Evolutionary conservation across 2,797 vertebrate species (phyloP), one percentile per base, ranked within the genome.

Genomic region (Crax fasciolata): DNA sequence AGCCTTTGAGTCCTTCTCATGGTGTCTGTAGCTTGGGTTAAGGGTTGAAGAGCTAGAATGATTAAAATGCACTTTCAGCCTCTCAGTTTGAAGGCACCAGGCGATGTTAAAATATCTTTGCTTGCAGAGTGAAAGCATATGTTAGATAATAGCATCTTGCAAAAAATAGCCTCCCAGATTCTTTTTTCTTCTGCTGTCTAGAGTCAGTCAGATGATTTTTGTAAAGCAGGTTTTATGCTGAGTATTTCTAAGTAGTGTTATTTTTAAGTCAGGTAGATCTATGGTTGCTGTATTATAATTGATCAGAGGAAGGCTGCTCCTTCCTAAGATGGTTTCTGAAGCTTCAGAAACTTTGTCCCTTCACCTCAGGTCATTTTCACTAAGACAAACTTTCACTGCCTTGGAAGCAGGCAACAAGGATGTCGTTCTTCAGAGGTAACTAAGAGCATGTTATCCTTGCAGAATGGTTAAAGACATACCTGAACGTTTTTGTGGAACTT

Each of bases 191-290:
- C 35, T 35, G 35, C 35, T 35, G 35, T 35, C 35, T 35, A 67
- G 39, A 66, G 28, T 23, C 84, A 63, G 8, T 88, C 66, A 82
- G 84, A 73, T 70, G 62, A 43, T 44, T 80, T 76, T n/a, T 58
- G 51, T 66, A 70, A 63, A 51, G 20, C 70, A 78, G 44, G 41
- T 84, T 94, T 94, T 75, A 32, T 66, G 81, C 54, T 61, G 25
- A 79, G 63, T 24, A 10, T 28, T 84, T 93, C 78, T 57, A 76
- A 81, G 49, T 10, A 44, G 25, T 75, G 61, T 90, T 94, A 79
- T 89, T 92, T 94, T 96, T 90, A 85, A 92, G 28, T 17, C 49
- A 76, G 32, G 35, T 82, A 39, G 71, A n/a, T 94, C 79, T 95
- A 76, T 82, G 79, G 67, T 71, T 90, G 91, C 79, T 84, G 6